Percentiles rank a stretch among this genome's conserved stretches.
Conservation (phyloP, 2,888 invertebrate genomes). For the Agriotes lineatus region DNA sequence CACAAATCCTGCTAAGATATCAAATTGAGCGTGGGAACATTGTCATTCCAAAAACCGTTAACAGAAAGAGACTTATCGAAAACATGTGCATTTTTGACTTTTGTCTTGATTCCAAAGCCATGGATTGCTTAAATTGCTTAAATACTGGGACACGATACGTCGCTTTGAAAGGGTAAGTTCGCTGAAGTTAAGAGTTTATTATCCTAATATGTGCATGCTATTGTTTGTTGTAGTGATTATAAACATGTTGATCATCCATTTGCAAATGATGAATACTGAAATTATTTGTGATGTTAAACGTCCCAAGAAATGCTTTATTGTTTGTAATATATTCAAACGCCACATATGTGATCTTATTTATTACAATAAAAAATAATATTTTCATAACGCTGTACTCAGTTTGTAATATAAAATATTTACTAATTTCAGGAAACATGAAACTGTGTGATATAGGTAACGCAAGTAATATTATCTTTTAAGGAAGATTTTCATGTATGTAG, state of each 20-base stretch:
- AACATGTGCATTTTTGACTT: constrained; percentile 81
- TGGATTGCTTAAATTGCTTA: constrained; percentile 54
- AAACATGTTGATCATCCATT: background rate
- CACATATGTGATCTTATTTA: too few relatives aligned
- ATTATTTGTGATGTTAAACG: too few relatives aligned
- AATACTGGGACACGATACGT: constrained; percentile 1
- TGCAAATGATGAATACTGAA: constrained; percentile 4
- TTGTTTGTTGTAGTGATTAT: background rate
- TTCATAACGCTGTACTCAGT: too few relatives aligned
- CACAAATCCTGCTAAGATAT: constrained; percentile 76
- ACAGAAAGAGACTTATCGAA: constrained; percentile 72
- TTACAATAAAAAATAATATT: too few relatives aligned
- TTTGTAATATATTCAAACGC: too few relatives aligned
- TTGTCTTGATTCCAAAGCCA: constrained; percentile 73
- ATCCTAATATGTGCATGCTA: background rate
- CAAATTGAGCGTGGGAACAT: constrained; percentile 75
- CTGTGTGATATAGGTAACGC: too few relatives aligned
- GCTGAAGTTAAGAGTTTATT: background rate
- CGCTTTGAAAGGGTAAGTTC: background rate
- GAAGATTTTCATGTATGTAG: too few relatives aligned
- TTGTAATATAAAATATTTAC: too few relatives aligned
- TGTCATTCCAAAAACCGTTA: constrained; percentile 85
- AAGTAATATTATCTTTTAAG: too few relatives aligned
- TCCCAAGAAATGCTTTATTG: too few relatives aligned
- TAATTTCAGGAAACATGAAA: too few relatives aligned